Evolutionary conservation across 2,113 vertebrate genomes (phyloP).

Genomic region (Callocephalon fimbriatum): DNA sequence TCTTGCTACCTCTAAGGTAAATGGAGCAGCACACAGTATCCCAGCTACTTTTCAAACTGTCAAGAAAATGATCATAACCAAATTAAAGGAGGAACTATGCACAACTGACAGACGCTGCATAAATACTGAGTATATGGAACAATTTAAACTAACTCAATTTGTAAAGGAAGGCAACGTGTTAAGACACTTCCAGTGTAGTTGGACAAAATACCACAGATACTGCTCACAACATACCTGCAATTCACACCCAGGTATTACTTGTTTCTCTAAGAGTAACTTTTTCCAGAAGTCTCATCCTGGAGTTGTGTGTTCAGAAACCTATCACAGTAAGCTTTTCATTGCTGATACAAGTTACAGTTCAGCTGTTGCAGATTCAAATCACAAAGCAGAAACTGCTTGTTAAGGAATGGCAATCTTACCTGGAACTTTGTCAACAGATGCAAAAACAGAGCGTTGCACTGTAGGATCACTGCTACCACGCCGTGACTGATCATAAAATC

Average conservation of each 20-base stretch:
- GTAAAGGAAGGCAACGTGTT: not conserved
- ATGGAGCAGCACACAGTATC: accelerated
- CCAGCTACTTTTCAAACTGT: not conserved
- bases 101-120: not conserved
- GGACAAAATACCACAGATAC: not conserved
- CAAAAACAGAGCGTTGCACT: slow-evolving; percentile 88
- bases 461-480: slow-evolving; percentile 89
- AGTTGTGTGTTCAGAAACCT: not conserved
- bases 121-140: not conserved
- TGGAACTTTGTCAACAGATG: slow-evolving; percentile 96
- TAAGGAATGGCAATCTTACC: slow-evolving; percentile 74
- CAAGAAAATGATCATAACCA: not conserved
- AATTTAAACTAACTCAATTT: not conserved
- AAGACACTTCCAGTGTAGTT: not conserved
- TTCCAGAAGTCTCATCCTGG: not conserved
- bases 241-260: not conserved
- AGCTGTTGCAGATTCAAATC: not conserved
- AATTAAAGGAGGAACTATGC: not conserved
- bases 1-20: not conserved
- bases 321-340: not conserved
- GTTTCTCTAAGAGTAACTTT: not conserved
- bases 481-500: slow-evolving; percentile 95
- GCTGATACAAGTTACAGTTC: not conserved
- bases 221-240: not conserved
- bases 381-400: not conserved